Evolutionary conservation across 2,113 vertebrate species (phyloP), one percentile per base, ranked within the genome.

Genomic region (Aptenodytes patagonicus): DNA sequence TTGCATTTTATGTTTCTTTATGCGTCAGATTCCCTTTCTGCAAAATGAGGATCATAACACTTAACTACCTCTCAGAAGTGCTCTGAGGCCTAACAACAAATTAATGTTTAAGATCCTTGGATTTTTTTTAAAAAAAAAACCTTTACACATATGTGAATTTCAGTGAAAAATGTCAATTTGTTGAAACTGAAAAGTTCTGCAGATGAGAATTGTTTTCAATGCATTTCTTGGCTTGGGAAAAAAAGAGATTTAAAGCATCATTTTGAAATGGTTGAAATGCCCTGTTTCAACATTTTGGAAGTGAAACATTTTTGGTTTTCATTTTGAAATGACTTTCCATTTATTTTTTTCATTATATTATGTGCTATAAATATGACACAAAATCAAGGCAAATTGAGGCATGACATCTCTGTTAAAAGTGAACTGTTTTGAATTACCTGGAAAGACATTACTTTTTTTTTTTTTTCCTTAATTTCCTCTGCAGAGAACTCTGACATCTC

Each of bases 21-120:
- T 96, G 94, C 95, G 84, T 95, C 87, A 97, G 94, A 96, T 95
- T 96, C 96, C 83, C 61, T 94, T 93, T 96, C 93, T 95, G 94
- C 87, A 91, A 95, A 97, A 97, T 95, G 95, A 97, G 89, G 82
- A 97, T 97, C 91, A 87, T 96, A 97, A 97, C 91, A 87, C 96
- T 97, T 96, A 97, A 97, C 93, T 90, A 97, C 91, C 89, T 95
- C 93, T 95, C 91, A 93, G 87, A 95, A 97, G 84, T 70, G 66
- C 84, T 95, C 70, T 93, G 87, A 97, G 94, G 89, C 89, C 94
- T 88, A 94, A 90, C 94, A 97, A 94, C 94, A 97, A 95, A 95
- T 96, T 97, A 95, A 96, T 97, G 91, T 94, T 91, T 94, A 89
- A 96, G 75, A 85, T 95, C 68, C 46, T 96, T 73, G 51, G 87